Evolutionary conservation across 2,888 invertebrate species (phyloP), one percentile per base, ranked within the genome.

Genomic region (Ferrisia virgata): DNA sequence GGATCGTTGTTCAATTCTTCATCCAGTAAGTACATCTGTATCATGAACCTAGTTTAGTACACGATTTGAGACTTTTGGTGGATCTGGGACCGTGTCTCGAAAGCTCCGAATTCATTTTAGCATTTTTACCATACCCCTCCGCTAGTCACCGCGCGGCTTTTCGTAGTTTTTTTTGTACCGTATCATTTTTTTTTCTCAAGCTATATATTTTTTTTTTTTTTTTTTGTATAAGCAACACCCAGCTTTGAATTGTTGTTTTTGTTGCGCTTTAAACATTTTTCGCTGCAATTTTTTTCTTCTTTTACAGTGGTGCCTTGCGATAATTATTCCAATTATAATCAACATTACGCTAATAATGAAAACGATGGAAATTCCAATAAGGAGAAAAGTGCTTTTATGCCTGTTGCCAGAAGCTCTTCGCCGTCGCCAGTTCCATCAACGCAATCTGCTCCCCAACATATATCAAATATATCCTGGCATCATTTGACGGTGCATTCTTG

Each of bases 1-100:
- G 43, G 28, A 31, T 85, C 85, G 47, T 58, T 85, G 11, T 85
- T 85, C 84, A 85, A 85, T 69, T 84, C 85, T 5, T 85, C 85
- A 18, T 84, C 85, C 18, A 81, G 85, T 85, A 11, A 84, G 85
- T 83, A 36, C 18, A n/a, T n/a, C 40, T 11, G n/a, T n/a, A n/a
- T n/a, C n/a, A n/a, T n/a, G n/a, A n/a, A n/a, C n/a, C n/a, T n/a
- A n/a, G n/a, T 6, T 33, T 3, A 39, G 22, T 79, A n/a, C n/a
- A n/a, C n/a, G n/a, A n/a, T n/a, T n/a, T n/a, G n/a, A n/a, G n/a
- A n/a, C n/a, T n/a, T n/a, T n/a, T n/a, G n/a, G n/a, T n/a, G n/a
- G n/a, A n/a, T n/a, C n/a, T n/a, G n/a, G n/a, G n/a, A n/a, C n/a
- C n/a, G n/a, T n/a, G n/a, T n/a, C n/a, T n/a, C n/a, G n/a, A n/a